Conservation (phyloP, 2,888 invertebrate species). For the Siphlonurus alternatus region DNA sequence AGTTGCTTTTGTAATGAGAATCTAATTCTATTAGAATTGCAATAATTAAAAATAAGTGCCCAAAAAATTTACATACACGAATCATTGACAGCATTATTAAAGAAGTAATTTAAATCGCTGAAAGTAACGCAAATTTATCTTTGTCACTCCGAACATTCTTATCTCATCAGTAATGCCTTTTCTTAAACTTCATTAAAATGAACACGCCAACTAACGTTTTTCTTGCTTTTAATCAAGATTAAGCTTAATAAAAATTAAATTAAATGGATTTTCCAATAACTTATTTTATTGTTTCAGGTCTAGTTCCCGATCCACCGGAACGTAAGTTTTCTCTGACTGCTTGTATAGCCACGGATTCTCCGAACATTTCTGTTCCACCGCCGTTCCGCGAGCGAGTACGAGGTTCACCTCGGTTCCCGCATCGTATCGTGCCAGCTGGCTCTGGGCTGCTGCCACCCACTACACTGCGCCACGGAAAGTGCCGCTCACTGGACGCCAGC, state of each 20-base stretch:
- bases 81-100: no score
- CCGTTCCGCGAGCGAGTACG: conserved; percentile 35
- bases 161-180: no score
- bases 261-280: no score
- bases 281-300: not conserved
- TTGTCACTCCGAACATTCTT: no score
- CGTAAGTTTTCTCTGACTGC: not conserved
- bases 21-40: no score
- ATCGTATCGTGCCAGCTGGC: conserved; percentile 44
- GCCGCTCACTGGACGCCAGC: conserved; percentile 17
- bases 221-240: not conserved
- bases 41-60: no score
- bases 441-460: not conserved
- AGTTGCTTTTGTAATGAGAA: no score
- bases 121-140: no score
- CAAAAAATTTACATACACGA: no score
- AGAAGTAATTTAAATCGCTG: no score
- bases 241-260: not conserved
- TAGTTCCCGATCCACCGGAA: conserved; percentile 1
- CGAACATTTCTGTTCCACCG: conserved; percentile 6
- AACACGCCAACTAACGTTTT: not conserved
- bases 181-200: no score
- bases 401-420: conserved; percentile 56
- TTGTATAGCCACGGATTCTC: not conserved
- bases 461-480: conserved; percentile 13